phyloP scores from a whole-genome alignment of 2,888 invertebrate genomes.

The Caenorhabditis sp. region DNA sequence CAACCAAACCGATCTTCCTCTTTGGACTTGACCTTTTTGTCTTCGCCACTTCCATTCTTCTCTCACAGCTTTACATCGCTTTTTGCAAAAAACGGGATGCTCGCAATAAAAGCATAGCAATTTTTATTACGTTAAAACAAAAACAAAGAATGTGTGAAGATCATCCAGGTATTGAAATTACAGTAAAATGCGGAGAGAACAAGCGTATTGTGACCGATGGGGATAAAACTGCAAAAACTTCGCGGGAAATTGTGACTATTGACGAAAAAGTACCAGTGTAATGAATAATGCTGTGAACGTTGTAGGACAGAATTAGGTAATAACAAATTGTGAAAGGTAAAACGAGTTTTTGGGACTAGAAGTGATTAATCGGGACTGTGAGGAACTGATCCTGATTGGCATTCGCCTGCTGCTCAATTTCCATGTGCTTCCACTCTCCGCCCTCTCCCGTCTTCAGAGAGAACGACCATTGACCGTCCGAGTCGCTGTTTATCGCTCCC shows the following conservation, averaged over 20 bases:
- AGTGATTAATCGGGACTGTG: constrained; percentile 66
- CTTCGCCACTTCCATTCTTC: neutral
- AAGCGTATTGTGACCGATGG: constrained; percentile 6
- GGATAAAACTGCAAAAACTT: no score
- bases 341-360: constrained; percentile 34
- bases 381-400: constrained; percentile 62
- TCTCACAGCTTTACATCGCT: constrained; percentile 8
- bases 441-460: constrained; percentile 80
- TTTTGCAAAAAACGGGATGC: constrained; percentile 4
- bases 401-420: constrained; percentile 58
- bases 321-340: constrained; percentile 1
- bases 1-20: constrained; percentile 43
- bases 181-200: constrained; percentile 1
- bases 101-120: neutral
- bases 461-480: constrained; percentile 81
- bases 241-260: constrained; percentile 35
- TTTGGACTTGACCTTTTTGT: constrained; percentile 19
- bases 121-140: neutral
- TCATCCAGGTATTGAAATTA: neutral
- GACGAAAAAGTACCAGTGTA: constrained; percentile 39
- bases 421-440: constrained; percentile 71
- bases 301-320: no score
- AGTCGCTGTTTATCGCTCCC: constrained; percentile 62
- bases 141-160: neutral
- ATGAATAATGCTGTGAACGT: constrained; percentile 32